Evolutionary conservation across 2,888 invertebrate species (phyloP).

Genomic region (Tenthredo distinguenda): DNA sequence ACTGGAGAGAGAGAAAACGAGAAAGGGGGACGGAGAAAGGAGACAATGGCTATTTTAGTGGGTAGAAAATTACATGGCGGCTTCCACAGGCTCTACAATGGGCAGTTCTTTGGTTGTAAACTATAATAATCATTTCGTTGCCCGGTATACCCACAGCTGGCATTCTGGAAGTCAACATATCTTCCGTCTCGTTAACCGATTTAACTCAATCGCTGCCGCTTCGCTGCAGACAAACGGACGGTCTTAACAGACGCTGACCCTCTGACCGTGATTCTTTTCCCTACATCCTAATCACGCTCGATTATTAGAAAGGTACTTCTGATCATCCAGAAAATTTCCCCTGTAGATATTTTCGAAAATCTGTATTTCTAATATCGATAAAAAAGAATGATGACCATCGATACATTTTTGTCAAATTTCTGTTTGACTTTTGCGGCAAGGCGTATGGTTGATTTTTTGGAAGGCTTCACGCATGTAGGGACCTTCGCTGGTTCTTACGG

Average conservation of each 20-base stretch:
- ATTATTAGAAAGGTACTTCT: conserved; percentile 1
- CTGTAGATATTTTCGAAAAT: background rate
- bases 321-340: background rate
- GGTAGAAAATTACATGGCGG: conserved; percentile 78
- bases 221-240: conserved; percentile 45
- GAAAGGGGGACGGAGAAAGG: conserved; percentile 64
- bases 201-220: conserved; percentile 49
- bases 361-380: background rate
- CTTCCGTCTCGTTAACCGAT: conserved; percentile 77
- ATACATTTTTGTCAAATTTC: background rate
- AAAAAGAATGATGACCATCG: background rate
- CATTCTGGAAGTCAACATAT: conserved; percentile 77
- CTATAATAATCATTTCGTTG: conserved; percentile 77
- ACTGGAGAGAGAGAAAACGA: conserved; percentile 63
- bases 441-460: background rate
- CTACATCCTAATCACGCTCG: conserved; percentile 3
- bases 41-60: conserved; percentile 77
- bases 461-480: background rate
- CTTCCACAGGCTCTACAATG: conserved; percentile 77
- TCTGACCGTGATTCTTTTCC: conserved; percentile 44
- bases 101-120: conserved; percentile 77
- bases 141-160: conserved; percentile 63
- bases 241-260: conserved; percentile 42
- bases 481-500: background rate
- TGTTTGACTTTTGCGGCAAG: background rate